These are phyloP conservation scores for Smithornis capensis DNA, from an alignment of 2,113 vertebrate species.

Conservation along the genomic window DNA sequence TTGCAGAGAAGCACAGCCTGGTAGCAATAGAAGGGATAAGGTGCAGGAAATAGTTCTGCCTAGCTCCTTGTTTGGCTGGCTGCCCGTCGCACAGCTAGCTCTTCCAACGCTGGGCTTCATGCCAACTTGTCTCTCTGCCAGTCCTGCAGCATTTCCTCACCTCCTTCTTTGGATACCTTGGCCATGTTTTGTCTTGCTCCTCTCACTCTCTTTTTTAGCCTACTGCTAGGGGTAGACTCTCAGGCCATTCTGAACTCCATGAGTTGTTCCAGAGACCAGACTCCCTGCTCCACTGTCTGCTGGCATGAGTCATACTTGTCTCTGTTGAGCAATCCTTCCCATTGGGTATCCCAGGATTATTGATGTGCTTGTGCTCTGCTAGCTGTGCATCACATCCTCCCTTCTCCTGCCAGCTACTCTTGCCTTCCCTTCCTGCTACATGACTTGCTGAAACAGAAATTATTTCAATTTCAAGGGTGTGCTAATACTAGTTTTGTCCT, in stretches of 20 bases:
- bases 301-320: background rate
- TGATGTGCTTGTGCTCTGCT: background rate
- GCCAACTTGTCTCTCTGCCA: background rate
- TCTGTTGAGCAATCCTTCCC: background rate
- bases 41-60: rapidly evolving
- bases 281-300: background rate
- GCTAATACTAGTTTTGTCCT: background rate
- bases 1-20: background rate
- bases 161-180: background rate
- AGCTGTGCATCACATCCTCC: background rate
- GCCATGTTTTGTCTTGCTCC: background rate
- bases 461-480: background rate
- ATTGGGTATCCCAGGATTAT: background rate
- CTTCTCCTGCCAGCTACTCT: background rate
- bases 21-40: background rate
- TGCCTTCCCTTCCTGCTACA: background rate
- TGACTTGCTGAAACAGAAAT: background rate
- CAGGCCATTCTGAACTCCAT: background rate
- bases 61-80: background rate
- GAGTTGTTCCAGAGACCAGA: background rate
- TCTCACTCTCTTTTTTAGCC: background rate
- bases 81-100: background rate
- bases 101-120: background rate
- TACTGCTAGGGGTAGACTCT: background rate
- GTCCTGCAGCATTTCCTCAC: background rate